A percentile compares a stretch with the other conserved stretches of the same genome.
These are phyloP conservation scores for Hermaeophaga mercurialis DNA, from an alignment of 2,888 invertebrate species.

Conservation along the genomic window DNA sequence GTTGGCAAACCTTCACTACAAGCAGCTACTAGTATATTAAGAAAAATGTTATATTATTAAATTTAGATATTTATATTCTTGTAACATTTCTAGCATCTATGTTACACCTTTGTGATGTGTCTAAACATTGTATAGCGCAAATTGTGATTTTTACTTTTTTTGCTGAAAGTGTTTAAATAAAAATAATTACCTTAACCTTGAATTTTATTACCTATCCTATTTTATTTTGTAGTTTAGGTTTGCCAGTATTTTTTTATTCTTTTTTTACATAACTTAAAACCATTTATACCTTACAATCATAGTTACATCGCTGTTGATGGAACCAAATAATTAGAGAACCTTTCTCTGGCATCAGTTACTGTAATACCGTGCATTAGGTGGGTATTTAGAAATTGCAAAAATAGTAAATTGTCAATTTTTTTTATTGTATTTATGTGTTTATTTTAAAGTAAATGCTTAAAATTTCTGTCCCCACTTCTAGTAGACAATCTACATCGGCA, in stretches of 20 bases:
- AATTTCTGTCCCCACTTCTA: no score
- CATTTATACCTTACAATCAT: no score
- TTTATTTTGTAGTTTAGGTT: slow-evolving; percentile 52
- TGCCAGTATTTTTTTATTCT: slow-evolving; percentile 54
- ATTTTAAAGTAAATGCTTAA: no score
- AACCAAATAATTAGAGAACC: no score
- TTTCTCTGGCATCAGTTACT: no score
- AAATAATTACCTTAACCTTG: slow-evolving; percentile 28
- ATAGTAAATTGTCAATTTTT: no score
- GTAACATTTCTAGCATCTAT: slow-evolving; percentile 28
- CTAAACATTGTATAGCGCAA: slow-evolving; percentile 32
- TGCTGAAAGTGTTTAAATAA: slow-evolving; percentile 38
- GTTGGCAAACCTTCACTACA: slow-evolving; percentile 63
- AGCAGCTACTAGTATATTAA: slow-evolving; percentile 31
- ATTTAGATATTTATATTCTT: slow-evolving; percentile 38
- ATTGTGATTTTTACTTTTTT: slow-evolving; percentile 36
- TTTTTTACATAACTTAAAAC: no score
- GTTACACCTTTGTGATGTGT: slow-evolving; percentile 24
- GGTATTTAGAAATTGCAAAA: no score
- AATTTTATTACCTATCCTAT: slow-evolving; percentile 37
- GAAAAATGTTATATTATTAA: slow-evolving; percentile 3
- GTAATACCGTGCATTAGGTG: no score
- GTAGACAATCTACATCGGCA: no score
- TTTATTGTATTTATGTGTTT: no score
- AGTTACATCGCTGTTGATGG: no score